Percentiles rank a stretch among this genome's conserved stretches.
phyloP scores from a whole-genome alignment of 2,113 vertebrate genomes.

The Coreoperca whiteheadi region DNA sequence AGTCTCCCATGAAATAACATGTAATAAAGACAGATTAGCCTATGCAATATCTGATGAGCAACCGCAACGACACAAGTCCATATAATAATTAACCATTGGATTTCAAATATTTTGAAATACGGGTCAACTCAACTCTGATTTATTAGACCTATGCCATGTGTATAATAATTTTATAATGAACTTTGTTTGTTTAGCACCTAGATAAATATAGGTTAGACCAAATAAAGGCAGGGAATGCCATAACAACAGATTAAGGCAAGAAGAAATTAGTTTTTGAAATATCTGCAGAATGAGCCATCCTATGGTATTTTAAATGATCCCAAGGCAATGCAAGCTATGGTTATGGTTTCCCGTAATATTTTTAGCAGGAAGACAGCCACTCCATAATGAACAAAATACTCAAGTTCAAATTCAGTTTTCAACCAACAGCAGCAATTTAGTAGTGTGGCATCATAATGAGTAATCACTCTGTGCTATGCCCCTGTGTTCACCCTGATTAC shows the following conservation, averaged over 20 bases:
- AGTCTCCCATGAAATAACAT: neutral
- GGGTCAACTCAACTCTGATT: too few relatives aligned
- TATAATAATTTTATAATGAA: neutral
- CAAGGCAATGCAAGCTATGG: too few relatives aligned
- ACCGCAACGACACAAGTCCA: neutral
- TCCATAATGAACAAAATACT: too few relatives aligned
- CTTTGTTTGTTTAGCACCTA: neutral
- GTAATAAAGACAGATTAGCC: neutral
- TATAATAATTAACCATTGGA: neutral
- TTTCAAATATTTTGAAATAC: neutral
- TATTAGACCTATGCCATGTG: neutral
- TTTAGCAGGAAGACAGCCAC: too few relatives aligned
- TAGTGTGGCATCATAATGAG: too few relatives aligned
- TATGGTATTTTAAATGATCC: neutral
- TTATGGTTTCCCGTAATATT: too few relatives aligned
- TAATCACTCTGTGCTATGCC: too few relatives aligned
- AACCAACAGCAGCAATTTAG: too few relatives aligned
- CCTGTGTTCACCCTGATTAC: too few relatives aligned
- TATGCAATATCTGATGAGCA: neutral
- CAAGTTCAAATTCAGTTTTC: too few relatives aligned
- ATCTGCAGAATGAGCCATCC: neutral
- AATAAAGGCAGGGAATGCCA: neutral
- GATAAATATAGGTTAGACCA: neutral
- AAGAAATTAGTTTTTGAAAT: slow-evolving; percentile 3
- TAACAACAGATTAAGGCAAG: neutral